These are phyloP conservation scores for Camponotus pennsylvanicus DNA, from an alignment of 1,140 invertebrate species.

Conservation along the genomic window DNA sequence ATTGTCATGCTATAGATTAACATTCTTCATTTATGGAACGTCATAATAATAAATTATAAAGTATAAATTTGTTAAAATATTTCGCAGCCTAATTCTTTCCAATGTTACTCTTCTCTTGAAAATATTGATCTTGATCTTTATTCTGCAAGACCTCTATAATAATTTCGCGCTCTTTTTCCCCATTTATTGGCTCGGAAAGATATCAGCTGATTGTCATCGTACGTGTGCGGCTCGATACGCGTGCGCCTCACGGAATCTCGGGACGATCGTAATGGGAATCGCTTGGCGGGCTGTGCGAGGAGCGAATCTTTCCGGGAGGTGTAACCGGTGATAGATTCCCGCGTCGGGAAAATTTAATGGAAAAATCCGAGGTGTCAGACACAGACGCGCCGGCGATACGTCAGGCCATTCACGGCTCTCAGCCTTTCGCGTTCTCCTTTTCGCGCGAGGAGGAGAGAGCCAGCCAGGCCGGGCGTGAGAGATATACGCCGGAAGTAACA, in stretches of 20 bases:
- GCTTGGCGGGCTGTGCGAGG: slow-evolving; percentile 72
- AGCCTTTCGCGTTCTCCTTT: slow-evolving; percentile 71
- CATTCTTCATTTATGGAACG: too few relatives aligned
- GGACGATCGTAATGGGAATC: slow-evolving; percentile 83
- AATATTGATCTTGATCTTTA: neutral
- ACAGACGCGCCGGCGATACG: slow-evolving; percentile 84
- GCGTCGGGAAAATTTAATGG: slow-evolving; percentile 85
- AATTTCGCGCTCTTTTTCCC: neutral
- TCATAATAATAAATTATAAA: too few relatives aligned
- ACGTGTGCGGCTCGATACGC: slow-evolving; percentile 70
- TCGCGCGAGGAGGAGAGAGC: slow-evolving; percentile 51
- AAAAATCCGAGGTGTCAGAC: slow-evolving; percentile 85
- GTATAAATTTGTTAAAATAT: too few relatives aligned
- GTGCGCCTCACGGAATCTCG: slow-evolving; percentile 73
- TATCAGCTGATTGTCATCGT: slow-evolving; percentile 15
- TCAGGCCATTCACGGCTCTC: slow-evolving; percentile 82
- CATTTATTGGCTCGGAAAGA: slow-evolving; percentile 48
- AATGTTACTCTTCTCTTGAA: too few relatives aligned
- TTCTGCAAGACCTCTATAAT: neutral
- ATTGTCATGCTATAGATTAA: too few relatives aligned
- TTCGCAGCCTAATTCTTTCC: too few relatives aligned
- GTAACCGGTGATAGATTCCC: slow-evolving; percentile 85
- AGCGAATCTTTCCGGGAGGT: slow-evolving; percentile 80
- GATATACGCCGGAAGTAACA: slow-evolving; percentile 67
- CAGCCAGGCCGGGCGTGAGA: slow-evolving; percentile 52